Conservation (phyloP, 2,113 vertebrate genomes). For the Pavo muticus region DNA sequence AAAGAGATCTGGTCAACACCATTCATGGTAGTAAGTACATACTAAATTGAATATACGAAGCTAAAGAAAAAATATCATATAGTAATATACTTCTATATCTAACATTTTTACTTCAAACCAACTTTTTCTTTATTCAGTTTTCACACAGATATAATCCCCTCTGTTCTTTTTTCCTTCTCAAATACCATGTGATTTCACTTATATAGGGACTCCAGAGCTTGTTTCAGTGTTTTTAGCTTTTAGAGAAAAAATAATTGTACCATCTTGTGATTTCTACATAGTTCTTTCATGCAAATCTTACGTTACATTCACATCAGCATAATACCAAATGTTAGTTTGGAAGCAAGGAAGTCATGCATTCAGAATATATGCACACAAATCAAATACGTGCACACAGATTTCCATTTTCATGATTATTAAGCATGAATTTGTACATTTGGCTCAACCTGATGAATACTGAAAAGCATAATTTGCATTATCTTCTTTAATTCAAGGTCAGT, state of each 20-base stretch:
- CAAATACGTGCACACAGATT: slow-evolving; percentile 37
- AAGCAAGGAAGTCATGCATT: slow-evolving; percentile 36
- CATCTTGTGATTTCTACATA: background rate
- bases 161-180: background rate
- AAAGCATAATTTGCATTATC: slow-evolving; percentile 36
- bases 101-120: background rate
- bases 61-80: background rate
- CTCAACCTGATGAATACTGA: slow-evolving; percentile 42
- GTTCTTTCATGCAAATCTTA: background rate
- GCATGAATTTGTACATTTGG: slow-evolving; percentile 19
- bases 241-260: background rate
- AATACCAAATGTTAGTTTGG: background rate
- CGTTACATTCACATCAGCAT: slow-evolving; percentile 10
- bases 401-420: slow-evolving; percentile 56
- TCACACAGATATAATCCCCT: background rate
- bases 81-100: background rate
- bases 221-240: background rate
- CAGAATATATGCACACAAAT: slow-evolving; percentile 43
- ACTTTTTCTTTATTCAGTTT: background rate
- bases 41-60: background rate
- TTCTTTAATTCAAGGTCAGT: slow-evolving; percentile 37
- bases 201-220: background rate
- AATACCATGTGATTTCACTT: background rate
- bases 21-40: background rate
- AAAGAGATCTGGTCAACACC: background rate